These are phyloP conservation scores for Chaenogobius annularis DNA, from an alignment of 2,113 vertebrate species.

Conservation along the genomic window DNA sequence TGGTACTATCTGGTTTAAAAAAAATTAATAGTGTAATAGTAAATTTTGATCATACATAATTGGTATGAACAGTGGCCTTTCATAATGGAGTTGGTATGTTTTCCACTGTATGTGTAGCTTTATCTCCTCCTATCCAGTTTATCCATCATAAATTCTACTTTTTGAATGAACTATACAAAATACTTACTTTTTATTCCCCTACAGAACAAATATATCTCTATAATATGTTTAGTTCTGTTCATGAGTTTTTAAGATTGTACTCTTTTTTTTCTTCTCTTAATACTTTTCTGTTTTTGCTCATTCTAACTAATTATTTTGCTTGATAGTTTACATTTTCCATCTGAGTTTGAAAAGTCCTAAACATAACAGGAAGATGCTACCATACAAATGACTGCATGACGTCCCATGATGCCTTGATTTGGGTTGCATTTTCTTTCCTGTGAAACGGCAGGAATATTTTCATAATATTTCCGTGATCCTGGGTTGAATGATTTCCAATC, in stretches of 20 bases:
- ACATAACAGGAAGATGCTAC: not conserved
- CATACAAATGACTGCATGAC: not conserved
- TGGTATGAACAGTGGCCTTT: too few species aligned
- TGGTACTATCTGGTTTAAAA: too few species aligned
- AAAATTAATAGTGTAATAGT: too few species aligned
- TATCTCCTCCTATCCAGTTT: not conserved
- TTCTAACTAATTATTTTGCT: not conserved
- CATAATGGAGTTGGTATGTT: too few species aligned
- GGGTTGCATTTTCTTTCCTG: slow-evolving; percentile 16
- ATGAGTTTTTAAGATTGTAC: not conserved
- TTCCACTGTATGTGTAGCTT: too few species aligned
- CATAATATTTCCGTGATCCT: slow-evolving; percentile 46
- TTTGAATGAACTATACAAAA: not conserved
- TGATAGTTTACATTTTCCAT: not conserved
- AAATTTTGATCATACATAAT: too few species aligned
- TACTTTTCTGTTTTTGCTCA: not conserved
- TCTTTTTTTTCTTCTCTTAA: not conserved
- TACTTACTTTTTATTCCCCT: too few species aligned
- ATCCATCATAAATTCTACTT: not conserved
- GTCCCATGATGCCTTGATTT: slow-evolving; percentile 5
- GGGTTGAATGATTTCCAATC: slow-evolving; percentile 30
- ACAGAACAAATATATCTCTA: too few species aligned
- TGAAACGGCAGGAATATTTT: slow-evolving; percentile 37
- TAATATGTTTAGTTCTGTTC: not conserved
- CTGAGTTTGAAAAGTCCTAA: not conserved